Percentiles rank a stretch among this genome's conserved stretches.
Evolutionary conservation across 2,797 vertebrate genomes (phyloP).

Genomic region (Pseudochromis fuscus): DNA sequence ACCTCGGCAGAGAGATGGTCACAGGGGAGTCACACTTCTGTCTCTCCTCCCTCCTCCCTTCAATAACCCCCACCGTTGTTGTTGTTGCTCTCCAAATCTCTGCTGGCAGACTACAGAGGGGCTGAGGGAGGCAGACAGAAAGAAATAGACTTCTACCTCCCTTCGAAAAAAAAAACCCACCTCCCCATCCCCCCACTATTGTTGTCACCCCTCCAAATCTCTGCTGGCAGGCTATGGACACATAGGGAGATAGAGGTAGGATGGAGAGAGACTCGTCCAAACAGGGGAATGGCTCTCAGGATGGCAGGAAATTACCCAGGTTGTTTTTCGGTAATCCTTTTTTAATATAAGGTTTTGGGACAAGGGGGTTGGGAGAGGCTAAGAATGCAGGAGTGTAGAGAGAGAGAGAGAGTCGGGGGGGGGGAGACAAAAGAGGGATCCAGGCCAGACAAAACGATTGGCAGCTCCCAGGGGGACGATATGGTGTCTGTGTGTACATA

Average conservation of each 20-base stretch:
- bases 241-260: conserved; percentile 17
- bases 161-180: conserved; percentile 28
- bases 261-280: conserved; percentile 49
- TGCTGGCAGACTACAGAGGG: conserved; percentile 43
- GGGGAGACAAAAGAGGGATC: conserved; percentile 69
- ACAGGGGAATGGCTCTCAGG: conserved; percentile 61
- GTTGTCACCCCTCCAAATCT: conserved; percentile 61
- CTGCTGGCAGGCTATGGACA: conserved; percentile 25
- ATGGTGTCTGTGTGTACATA: conserved; percentile 69
- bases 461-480: conserved; percentile 59
- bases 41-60: conserved; percentile 37
- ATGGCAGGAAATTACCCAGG: conserved; percentile 77
- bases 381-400: conserved; percentile 28
- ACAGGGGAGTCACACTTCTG: conserved; percentile 60
- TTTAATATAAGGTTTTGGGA: conserved; percentile 82
- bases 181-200: conserved; percentile 45
- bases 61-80: conserved; percentile 50
- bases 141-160: conserved; percentile 48
- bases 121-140: conserved; percentile 47
- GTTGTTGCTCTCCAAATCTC: conserved; percentile 67
- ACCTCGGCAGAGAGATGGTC: conserved; percentile 47
- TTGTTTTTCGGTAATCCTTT: conserved; percentile 81
- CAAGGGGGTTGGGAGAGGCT: conserved; percentile 32
- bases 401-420: conserved; percentile 20
- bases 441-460: conserved; percentile 70